Evolutionary conservation across 2,113 vertebrate genomes (phyloP), one percentile per base, ranked within the genome.

Genomic region (Hypomesus transpacificus): DNA sequence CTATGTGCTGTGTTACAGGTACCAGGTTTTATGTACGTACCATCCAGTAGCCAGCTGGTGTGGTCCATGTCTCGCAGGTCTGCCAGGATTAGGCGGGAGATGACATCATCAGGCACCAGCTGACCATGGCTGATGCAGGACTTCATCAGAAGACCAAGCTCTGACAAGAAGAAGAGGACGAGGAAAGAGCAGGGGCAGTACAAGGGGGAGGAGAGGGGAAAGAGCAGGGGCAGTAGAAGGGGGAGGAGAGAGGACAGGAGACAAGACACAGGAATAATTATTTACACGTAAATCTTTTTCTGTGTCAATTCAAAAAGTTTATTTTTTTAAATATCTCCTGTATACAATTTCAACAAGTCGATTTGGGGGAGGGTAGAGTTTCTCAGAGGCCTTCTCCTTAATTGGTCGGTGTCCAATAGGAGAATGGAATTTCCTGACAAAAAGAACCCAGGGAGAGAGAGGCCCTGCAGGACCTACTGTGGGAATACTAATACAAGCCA

Each of bases 81-180:
- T n/a, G 79, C 86, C 65, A 98, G 87, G 85, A 96, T 91, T 72
- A 99, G 90, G 3, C 86, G 92, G 14, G 96, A 96, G 81, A 99
- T 99, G 83, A 98, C 89, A 31, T 95, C 92, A 84, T 98, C 97
- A 9, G 97, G 97, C 70, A 97, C 94, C 85, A 99, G 92, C 84
- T 87, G 92, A 69, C 97, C 97, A 86, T 94, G 93, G 82, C 96
- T 95, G 52, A 99, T 96, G 74, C 94, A 97, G n/a, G 95, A 91
- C 86, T 96, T 98, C 85, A 96, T 94, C 86, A 98, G 75, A 50
- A 96, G 89, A 52, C 97, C 97, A 64, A 98, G 90, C 86, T 97
- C 97, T 99, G 87, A 16, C 63, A 85, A 88, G 71, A 39, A 17
- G 24, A 67, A 57, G 60, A 17, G 56, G 1, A 24, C 2, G 22